Conservation (phyloP, 2,113 vertebrate species). For the Dasyornis broadbenti region DNA sequence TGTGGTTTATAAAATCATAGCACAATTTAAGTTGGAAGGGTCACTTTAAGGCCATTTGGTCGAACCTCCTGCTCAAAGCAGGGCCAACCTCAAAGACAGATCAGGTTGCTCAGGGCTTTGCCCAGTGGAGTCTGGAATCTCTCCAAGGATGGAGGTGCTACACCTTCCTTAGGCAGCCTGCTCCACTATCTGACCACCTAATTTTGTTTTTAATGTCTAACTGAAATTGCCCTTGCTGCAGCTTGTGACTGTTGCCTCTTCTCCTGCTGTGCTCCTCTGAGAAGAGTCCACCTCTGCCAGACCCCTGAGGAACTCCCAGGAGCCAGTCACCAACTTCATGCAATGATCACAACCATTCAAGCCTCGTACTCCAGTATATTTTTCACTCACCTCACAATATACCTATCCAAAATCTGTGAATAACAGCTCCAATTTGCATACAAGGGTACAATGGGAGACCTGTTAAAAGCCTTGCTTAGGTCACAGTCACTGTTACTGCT, state of each 20-base stretch:
- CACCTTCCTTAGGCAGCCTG: neutral
- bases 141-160: neutral
- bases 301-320: neutral
- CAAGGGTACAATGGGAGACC: neutral
- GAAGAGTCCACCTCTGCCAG: neutral
- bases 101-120: neutral
- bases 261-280: neutral
- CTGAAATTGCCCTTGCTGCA: neutral
- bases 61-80: neutral
- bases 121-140: neutral
- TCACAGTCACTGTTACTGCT: neutral
- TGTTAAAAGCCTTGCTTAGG: neutral
- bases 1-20: neutral
- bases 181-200: neutral
- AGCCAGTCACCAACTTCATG: neutral
- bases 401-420: neutral
- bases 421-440: neutral
- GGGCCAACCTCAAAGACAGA: neutral
- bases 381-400: neutral
- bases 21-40: neutral
- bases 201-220: neutral
- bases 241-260: neutral
- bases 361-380: neutral
- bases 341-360: neutral
- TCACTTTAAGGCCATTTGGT: neutral